Evolutionary conservation across 2,113 vertebrate genomes (phyloP).

Genomic region (Triplophysa siluroides): DNA sequence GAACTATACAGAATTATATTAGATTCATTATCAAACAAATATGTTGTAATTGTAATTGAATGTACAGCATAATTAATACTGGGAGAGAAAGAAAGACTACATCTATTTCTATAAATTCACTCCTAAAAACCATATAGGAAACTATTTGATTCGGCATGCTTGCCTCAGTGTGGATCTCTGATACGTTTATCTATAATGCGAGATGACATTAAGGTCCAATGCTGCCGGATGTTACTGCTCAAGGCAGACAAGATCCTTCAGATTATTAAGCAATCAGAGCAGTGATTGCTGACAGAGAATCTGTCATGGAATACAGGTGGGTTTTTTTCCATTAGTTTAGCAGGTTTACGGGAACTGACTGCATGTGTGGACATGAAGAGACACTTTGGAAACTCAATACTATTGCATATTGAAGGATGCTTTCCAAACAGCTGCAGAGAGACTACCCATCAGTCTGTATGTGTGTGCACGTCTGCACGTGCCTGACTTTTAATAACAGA

Average conservation of each 20-base stretch:
- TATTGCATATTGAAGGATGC: constrained; percentile 10
- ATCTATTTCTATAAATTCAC: not conserved
- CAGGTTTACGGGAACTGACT: constrained; percentile 5
- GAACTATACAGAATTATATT: not conserved
- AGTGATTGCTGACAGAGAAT: no score
- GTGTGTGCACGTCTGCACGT: not conserved
- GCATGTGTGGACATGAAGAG: constrained; percentile 48
- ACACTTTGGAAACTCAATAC: constrained; percentile 9
- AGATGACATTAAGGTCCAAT: not conserved
- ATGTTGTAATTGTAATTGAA: constrained; percentile 14
- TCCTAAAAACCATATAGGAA: not conserved
- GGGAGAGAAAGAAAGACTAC: not conserved
- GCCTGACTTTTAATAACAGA: not conserved
- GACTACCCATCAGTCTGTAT: not conserved
- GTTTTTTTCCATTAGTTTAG: not conserved
- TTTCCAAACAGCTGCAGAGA: constrained; percentile 14
- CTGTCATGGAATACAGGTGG: constrained; percentile 3
- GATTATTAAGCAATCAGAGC: constrained; percentile 19
- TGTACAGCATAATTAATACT: constrained; percentile 34
- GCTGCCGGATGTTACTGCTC: constrained; percentile 7
- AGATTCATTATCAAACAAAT: constrained; percentile 14
- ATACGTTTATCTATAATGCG: not conserved
- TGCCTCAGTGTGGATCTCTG: not conserved
- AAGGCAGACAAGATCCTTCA: constrained; percentile 26
- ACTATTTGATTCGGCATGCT: no score